Evolutionary conservation across 2,888 invertebrate species (phyloP), one percentile per base, ranked within the genome.

Genomic region (Myathropa florea): DNA sequence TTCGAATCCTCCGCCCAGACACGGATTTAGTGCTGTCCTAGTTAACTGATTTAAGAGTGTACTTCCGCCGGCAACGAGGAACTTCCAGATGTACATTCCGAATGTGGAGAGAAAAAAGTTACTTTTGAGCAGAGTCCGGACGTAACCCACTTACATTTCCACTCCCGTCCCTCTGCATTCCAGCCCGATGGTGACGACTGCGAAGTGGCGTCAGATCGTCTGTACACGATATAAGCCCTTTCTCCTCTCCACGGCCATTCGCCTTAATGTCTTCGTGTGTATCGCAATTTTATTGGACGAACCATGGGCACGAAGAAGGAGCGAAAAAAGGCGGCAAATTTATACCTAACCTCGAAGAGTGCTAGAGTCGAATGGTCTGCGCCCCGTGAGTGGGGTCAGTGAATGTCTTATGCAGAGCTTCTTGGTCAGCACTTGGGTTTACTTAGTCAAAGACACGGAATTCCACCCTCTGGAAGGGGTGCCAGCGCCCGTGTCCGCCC

Each of bases 151-250:
- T 76, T 82, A 82, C 55, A 60, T 28, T 63, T 63, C 53, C 59
- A 80, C 60, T 72, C 60, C 39, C 61, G 59, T 63, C 30, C 30
- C 57, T 59, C 26, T 10, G 39, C 28, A 46, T 30, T 63, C 57
- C 21, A 0, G 24, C 39, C 39, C 24, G 64, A 46, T 53, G 14
- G 46, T 53, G 21, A 53, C 33, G 24, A 80, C 67, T 67, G 21
- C 24, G 30, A 77, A 55, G 33, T 64, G 85, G 81, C 85, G 85
- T 78, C 81, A 73, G 85, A 82, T 82, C 77, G 85, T 85, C 85
- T 85, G 65, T 33, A 30, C 64, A 55, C 77, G 77, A 85, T 85
- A 77, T 12, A 39, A 77, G 36, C 63, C 77, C 21, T 1, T n/a
- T 21, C n/a, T 21, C 39, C 6, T 46, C 57, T n/a, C 23, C 7